phyloP scores from a whole-genome alignment of 1,140 invertebrate species.

The Aplysia californica region DNA sequence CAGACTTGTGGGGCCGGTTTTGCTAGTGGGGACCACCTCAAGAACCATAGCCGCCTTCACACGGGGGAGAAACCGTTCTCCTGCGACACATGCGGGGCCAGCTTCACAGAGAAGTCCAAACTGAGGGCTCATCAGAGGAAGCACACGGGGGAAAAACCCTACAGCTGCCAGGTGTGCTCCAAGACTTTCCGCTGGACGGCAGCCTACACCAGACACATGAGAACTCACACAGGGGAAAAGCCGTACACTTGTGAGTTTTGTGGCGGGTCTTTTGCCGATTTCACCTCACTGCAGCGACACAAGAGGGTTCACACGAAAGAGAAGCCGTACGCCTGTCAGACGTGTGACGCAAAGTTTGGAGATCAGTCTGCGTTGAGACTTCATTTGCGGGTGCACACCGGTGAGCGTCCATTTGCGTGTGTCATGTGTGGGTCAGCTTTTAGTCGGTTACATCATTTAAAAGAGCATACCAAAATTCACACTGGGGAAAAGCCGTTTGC shows the following conservation, averaged over 20 bases:
- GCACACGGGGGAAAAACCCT: constrained; percentile 35
- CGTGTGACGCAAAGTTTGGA: constrained; percentile 28
- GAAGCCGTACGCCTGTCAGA: constrained; percentile 29
- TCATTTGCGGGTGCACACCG: constrained; percentile 29
- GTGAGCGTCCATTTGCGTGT: constrained; percentile 32
- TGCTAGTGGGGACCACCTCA: constrained; percentile 20
- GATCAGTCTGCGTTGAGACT: constrained; percentile 6
- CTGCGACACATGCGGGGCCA: constrained; percentile 67
- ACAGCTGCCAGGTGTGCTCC: constrained; percentile 86
- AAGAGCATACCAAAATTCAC: constrained; percentile 28
- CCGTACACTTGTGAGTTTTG: constrained; percentile 73
- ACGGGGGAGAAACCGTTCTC: constrained; percentile 78
- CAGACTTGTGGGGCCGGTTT: constrained; percentile 22
- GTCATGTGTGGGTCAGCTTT: constrained; percentile 23
- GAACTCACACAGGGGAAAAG: constrained; percentile 95
- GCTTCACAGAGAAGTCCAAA: constrained; percentile 21
- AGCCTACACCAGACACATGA: constrained; percentile 75
- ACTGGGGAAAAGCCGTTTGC: constrained; percentile 32
- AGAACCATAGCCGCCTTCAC: constrained; percentile 67
- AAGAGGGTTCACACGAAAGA: constrained; percentile 28
- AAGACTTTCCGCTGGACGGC: constrained; percentile 5
- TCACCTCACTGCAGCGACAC: constrained; percentile 24
- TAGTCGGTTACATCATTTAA: constrained; percentile 26
- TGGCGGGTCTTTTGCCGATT: constrained; percentile 12
- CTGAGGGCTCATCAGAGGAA: constrained; percentile 28